Percentiles rank a stretch among this genome's conserved stretches.
These are phyloP conservation scores for Fissipunctia ypsillon DNA, from an alignment of 2,888 invertebrate genomes.

Conservation along the genomic window DNA sequence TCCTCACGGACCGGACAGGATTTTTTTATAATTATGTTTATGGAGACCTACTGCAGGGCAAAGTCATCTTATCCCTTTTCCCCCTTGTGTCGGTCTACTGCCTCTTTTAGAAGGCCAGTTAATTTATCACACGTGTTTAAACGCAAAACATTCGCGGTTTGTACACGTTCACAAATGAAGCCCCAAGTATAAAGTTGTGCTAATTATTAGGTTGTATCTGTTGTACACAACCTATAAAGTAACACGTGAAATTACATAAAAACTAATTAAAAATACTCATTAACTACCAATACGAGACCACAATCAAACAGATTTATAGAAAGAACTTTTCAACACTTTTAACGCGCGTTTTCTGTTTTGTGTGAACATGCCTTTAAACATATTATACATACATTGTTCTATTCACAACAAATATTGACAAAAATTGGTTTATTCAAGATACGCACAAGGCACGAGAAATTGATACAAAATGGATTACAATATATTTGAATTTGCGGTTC, in stretches of 20 bases:
- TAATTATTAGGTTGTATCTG: background rate
- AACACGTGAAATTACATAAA: background rate
- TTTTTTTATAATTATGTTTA: background rate
- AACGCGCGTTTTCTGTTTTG: background rate
- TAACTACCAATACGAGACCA: background rate
- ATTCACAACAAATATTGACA: conserved; percentile 25
- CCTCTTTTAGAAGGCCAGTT: background rate
- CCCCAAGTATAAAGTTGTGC: conserved; percentile 4
- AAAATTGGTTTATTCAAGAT: conserved; percentile 48
- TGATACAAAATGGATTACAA: conserved; percentile 47
- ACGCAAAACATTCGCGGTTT: background rate
- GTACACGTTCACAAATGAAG: conserved; percentile 15
- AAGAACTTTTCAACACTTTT: background rate
- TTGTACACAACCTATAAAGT: background rate
- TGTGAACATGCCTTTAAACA: background rate
- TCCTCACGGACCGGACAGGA: too few relatives aligned
- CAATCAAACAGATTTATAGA: background rate
- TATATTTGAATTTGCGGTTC: conserved; percentile 37
- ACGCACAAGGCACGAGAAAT: conserved; percentile 13
- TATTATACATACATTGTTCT: background rate
- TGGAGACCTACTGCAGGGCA: too few relatives aligned
- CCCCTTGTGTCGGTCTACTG: background rate
- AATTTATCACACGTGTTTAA: conserved; percentile 15
- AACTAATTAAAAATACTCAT: background rate
- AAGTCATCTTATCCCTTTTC: background rate